Conservation (phyloP, 2,113 vertebrate species). For the Panthera tigris region DNA sequence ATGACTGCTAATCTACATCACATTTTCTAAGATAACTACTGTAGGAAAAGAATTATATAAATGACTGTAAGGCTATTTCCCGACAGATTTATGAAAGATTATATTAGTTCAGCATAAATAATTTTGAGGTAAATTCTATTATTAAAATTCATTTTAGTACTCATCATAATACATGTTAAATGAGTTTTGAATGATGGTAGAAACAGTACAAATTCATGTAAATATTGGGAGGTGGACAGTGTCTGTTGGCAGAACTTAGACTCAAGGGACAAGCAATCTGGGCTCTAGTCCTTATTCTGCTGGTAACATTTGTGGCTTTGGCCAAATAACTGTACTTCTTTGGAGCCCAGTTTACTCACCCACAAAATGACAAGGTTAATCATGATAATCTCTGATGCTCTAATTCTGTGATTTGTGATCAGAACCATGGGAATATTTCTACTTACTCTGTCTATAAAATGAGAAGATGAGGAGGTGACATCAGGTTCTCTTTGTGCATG, state of each 20-base stretch:
- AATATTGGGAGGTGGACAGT: background rate
- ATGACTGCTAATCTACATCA: conserved; percentile 42
- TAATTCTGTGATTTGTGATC: background rate
- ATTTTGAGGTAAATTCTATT: conserved; percentile 45
- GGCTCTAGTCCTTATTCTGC: background rate
- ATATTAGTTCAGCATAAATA: conserved; percentile 29
- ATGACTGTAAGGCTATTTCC: conserved; percentile 17
- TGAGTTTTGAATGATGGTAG: conserved; percentile 30
- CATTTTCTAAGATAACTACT: conserved; percentile 35
- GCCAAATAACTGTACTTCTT: background rate
- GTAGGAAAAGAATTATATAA: conserved; percentile 26
- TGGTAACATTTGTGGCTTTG: background rate
- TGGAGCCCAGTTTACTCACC: background rate
- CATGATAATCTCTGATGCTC: background rate
- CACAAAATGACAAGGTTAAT: background rate
- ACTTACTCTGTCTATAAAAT: background rate
- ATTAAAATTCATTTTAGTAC: conserved; percentile 41
- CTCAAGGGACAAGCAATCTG: background rate
- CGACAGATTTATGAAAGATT: conserved; percentile 33
- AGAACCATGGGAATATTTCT: background rate
- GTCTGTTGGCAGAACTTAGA: background rate
- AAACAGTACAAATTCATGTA: background rate
- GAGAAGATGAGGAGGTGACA: background rate
- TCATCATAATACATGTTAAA: conserved; percentile 31
- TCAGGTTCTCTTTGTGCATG: background rate